These are phyloP conservation scores for Bicyclus anynana DNA, from an alignment of 1,140 invertebrate species.

Conservation along the genomic window DNA sequence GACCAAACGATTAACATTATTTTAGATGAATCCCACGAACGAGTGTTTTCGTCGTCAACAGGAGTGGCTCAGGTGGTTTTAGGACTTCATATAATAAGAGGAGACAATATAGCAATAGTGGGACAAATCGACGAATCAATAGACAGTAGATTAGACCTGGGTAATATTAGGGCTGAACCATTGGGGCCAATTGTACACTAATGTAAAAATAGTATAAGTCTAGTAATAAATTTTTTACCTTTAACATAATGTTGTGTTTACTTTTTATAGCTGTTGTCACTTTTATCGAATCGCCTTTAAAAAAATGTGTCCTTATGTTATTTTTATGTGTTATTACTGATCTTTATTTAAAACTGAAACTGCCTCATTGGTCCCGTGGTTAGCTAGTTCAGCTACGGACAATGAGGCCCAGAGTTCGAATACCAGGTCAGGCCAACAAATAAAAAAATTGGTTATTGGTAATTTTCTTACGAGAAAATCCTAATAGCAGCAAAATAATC, in stretches of 20 bases:
- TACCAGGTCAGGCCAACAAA: too few relatives aligned
- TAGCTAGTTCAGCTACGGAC: too few relatives aligned
- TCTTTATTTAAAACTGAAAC: too few relatives aligned
- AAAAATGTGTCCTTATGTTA: too few relatives aligned
- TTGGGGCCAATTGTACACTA: conserved; percentile 91
- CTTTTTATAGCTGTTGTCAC: neutral
- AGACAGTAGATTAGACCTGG: conserved; percentile 90
- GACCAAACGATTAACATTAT: conserved; percentile 99
- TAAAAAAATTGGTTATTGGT: too few relatives aligned
- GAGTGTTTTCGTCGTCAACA: conserved; percentile 94
- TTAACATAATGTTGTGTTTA: neutral
- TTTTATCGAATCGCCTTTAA: too few relatives aligned
- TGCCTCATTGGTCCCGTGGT: too few relatives aligned
- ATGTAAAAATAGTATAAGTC: conserved; percentile 12
- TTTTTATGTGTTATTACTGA: too few relatives aligned
- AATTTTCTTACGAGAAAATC: too few relatives aligned
- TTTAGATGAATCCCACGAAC: conserved; percentile 97
- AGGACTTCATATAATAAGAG: conserved; percentile 97
- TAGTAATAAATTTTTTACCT: neutral
- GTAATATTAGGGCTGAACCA: conserved; percentile 92
- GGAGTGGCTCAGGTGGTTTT: conserved; percentile 98
- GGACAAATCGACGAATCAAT: conserved; percentile 95
- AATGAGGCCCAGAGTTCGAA: too few relatives aligned
- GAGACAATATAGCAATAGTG: conserved; percentile 97
- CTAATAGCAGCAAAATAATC: too few relatives aligned